phyloP scores from a whole-genome alignment of 2,113 vertebrate species.

The Cyprinus carpio region DNA sequence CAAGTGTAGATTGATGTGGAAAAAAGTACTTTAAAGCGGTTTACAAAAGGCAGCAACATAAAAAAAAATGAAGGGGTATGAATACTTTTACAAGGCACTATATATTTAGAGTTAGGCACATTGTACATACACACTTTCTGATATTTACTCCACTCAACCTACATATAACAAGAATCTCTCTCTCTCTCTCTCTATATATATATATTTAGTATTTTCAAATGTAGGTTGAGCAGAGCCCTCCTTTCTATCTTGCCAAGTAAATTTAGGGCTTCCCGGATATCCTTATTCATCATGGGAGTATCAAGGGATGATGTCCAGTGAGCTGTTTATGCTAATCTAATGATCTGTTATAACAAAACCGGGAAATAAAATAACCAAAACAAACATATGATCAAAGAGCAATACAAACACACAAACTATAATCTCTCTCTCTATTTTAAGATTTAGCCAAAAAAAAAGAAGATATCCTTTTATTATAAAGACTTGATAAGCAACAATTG shows the following conservation, averaged over 20 bases:
- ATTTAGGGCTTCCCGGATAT: conserved; percentile 45
- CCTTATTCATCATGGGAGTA: conserved; percentile 38
- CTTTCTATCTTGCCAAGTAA: not conserved
- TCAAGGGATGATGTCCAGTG: not conserved
- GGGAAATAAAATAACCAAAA: not conserved
- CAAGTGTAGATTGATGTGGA: too few species aligned
- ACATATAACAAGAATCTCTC: too few species aligned
- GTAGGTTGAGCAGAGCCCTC: not conserved
- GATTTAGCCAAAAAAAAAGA: not conserved
- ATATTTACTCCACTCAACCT: too few species aligned
- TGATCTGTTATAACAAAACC: conserved; percentile 44
- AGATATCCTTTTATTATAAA: not conserved
- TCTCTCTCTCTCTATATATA: too few species aligned
- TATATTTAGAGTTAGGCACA: too few species aligned
- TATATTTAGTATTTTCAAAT: too few species aligned
- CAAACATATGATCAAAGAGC: conserved; percentile 8
- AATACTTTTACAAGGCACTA: too few species aligned
- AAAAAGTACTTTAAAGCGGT: too few species aligned
- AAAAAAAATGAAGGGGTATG: too few species aligned
- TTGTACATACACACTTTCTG: too few species aligned
- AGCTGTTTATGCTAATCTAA: conserved; percentile 32
- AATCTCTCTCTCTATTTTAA: not conserved
- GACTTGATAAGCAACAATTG: not conserved
- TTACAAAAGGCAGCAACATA: too few species aligned
- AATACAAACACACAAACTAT: not conserved